Base-by-base conservation (phyloP, 2,797 vertebrate species). In the Molossus alvarezi region DNA sequence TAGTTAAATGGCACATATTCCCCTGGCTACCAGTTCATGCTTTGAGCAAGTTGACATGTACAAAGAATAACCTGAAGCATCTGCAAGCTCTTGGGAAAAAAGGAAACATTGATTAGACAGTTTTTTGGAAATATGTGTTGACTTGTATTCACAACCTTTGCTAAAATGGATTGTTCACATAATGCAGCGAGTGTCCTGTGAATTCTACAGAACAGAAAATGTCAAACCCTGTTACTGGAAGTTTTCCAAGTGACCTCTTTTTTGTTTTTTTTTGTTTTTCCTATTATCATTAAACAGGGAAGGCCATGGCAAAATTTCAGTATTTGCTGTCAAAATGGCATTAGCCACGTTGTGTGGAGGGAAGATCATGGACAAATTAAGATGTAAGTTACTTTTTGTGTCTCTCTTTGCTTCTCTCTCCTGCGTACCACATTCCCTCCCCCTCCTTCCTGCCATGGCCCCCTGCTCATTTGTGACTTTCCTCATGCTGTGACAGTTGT, bases 331-430 rank as follows among this genome's bases (percentile, higher is more conserved):
- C 98, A 99, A 99, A 99, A 99, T 99, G 98, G 99, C 99, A 92
- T 98, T 99, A 94, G 99, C 99, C 85, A 99, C 99, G 20, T 98
- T 99, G 97, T 99, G 99, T 97, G 99, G 99, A 97, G 99, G 99
- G 96, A 99, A 99, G 98, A 99, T 99, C 98, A 99, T 99, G 99
- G 99, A 99, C 98, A 99, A 99, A 98, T 98, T 99, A 98, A 99
- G 99, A 99, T 99, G 99, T 99, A 99, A 99, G 99, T 97, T 60
- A 96, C 96, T 90, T 25, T 80, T 48, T 72, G 80, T 23, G 29
- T 69, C 29, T 88, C 72, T 80, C 23, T 10, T 83, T 48, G 81
- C 1, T 60, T 88, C 20, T 76, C 14, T 21, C 65, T 67, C 62
- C 76, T 21, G 4, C 64, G 33, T 3, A 29, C 27, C n/a, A 29